Evolutionary conservation across 1,140 invertebrate species (phyloP).

Genomic region (Neodiprion fabricii): DNA sequence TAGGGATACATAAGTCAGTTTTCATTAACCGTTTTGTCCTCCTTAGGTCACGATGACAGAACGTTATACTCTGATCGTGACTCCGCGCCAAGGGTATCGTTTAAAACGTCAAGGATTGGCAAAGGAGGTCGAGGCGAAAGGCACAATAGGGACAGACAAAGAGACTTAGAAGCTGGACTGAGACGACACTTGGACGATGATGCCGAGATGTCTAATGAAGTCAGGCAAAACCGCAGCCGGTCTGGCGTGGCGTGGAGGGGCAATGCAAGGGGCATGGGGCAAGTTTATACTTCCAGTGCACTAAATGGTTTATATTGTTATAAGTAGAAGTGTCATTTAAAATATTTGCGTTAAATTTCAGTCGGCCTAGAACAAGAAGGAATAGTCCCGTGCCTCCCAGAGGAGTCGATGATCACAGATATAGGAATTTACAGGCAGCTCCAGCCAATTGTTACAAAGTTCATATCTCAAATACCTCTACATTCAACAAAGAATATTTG

Average conservation of each 20-base stretch:
- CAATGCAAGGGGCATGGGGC: background rate
- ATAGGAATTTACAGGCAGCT: background rate
- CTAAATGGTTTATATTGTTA: background rate
- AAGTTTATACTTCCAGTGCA: background rate
- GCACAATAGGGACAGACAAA: background rate
- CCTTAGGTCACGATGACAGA: conserved; percentile 9
- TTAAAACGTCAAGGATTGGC: background rate
- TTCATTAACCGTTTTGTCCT: background rate
- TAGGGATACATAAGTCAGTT: too few species aligned
- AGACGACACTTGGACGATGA: conserved; percentile 14
- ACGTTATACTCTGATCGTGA: background rate
- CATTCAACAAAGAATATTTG: conserved; percentile 70
- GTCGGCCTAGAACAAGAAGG: background rate
- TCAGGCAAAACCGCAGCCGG: background rate
- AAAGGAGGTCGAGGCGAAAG: conserved; percentile 3
- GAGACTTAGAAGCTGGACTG: conserved; percentile 4
- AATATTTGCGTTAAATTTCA: background rate
- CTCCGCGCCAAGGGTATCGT: background rate
- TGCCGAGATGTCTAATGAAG: conserved; percentile 1
- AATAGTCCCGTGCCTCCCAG: background rate
- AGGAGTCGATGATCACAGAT: background rate
- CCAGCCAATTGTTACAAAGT: conserved; percentile 65
- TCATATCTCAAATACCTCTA: conserved; percentile 69
- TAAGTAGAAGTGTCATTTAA: too few species aligned
- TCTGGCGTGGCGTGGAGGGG: background rate